These are phyloP conservation scores for Siniperca knerii DNA, from an alignment of 2,113 vertebrate species.

Conservation along the genomic window DNA sequence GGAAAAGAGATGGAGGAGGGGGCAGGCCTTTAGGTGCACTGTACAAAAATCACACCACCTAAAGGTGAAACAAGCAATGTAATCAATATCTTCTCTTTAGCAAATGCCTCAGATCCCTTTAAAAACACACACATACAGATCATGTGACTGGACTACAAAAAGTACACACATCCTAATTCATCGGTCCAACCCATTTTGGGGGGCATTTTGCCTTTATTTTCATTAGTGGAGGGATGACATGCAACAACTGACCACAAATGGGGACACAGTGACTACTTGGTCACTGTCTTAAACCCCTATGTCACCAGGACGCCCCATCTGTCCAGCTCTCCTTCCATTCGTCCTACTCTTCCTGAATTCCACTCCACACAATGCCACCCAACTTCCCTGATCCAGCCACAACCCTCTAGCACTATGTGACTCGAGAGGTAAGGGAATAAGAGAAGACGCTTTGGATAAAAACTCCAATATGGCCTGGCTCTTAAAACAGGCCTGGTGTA, in stretches of 20 bases:
- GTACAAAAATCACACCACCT: neutral
- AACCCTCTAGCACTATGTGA: constrained; percentile 9
- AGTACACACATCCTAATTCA: neutral
- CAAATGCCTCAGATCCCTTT: neutral
- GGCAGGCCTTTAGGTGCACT: constrained; percentile 16
- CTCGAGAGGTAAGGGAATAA: neutral
- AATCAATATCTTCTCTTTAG: constrained; percentile 2
- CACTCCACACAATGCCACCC: neutral
- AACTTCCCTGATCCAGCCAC: neutral
- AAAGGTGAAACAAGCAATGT: neutral
- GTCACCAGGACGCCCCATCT: neutral
- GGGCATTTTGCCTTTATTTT: neutral
- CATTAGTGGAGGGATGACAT: neutral
- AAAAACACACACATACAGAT: neutral
- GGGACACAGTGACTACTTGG: neutral
- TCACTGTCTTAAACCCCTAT: neutral
- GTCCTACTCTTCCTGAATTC: neutral
- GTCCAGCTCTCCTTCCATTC: neutral
- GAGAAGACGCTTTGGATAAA: constrained; percentile 60
- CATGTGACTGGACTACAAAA: neutral
- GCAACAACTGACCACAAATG: neutral
- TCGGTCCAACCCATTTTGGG: neutral
- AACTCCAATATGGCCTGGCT: constrained; percentile 45
- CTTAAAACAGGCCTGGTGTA: constrained; percentile 41
- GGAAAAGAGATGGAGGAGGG: neutral